Conservation (phyloP, 2,113 vertebrate genomes). For the Microtus richardsoni region DNA sequence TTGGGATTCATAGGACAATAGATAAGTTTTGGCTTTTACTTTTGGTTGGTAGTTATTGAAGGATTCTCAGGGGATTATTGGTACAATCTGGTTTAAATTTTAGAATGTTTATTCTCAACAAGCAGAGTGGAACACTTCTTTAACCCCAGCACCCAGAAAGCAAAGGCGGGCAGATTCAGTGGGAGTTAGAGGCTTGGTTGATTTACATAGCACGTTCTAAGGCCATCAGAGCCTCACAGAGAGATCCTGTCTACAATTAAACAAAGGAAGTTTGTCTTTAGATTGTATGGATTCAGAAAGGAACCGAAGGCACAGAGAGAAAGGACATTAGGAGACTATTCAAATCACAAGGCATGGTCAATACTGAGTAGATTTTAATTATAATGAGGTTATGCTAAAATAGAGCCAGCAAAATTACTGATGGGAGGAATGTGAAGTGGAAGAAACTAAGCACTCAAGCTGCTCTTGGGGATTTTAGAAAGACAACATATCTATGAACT, state of each 20-base stretch:
- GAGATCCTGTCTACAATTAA: neutral
- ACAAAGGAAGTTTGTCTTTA: neutral
- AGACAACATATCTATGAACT: neutral
- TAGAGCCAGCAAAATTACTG: neutral
- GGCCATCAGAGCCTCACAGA: neutral
- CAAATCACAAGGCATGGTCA: neutral
- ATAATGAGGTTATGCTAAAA: neutral
- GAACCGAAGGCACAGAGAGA: neutral
- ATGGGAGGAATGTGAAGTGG: neutral
- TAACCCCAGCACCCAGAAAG: neutral
- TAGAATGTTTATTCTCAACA: neutral
- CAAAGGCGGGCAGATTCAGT: neutral
- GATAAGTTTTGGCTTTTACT: neutral
- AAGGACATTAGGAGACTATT: neutral
- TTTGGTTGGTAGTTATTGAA: neutral
- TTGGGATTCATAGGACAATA: neutral
- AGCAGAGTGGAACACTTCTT: too few relatives aligned
- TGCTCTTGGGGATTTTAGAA: neutral
- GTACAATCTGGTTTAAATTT: neutral
- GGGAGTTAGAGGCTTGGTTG: neutral
- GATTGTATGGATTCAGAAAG: neutral
- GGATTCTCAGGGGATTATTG: neutral
- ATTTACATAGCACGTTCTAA: neutral
- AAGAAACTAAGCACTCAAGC: neutral
- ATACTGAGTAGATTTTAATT: neutral